These are phyloP conservation scores for Graptemys geographica DNA, from an alignment of 2,797 vertebrate genomes.

Conservation along the genomic window DNA sequence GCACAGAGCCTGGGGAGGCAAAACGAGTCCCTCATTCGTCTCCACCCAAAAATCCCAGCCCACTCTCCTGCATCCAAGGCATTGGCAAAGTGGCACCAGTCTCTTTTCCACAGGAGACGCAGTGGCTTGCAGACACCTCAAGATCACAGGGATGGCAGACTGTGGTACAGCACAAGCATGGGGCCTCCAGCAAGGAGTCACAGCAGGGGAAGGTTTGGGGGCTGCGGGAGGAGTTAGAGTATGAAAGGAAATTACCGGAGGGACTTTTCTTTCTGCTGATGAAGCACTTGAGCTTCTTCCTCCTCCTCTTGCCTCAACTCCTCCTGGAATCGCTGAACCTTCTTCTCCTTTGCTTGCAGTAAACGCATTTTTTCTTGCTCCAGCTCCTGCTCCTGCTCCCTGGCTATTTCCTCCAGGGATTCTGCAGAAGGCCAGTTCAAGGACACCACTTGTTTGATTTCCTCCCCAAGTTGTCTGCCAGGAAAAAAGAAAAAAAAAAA, in stretches of 20 bases:
- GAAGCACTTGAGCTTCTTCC: constrained; percentile 69
- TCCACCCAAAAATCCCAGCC: neutral
- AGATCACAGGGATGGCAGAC: too few species aligned
- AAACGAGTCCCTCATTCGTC: accelerated
- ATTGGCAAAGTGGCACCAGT: neutral
- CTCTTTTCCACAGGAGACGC: neutral
- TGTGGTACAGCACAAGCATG: accelerated
- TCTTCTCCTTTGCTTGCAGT: constrained; percentile 38
- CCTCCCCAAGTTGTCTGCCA: constrained; percentile 57
- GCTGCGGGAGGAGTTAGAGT: neutral
- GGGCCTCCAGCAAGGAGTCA: neutral
- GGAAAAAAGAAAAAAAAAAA: neutral
- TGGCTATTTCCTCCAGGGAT: constrained; percentile 1
- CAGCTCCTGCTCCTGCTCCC: neutral
- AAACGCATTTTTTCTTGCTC: constrained; percentile 40
- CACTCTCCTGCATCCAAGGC: accelerated
- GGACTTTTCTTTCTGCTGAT: constrained; percentile 80
- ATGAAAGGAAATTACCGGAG: constrained; percentile 80
- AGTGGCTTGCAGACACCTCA: neutral
- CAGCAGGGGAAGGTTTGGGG: neutral
- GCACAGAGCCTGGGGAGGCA: accelerated
- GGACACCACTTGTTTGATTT: neutral
- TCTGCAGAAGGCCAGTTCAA: constrained; percentile 4
- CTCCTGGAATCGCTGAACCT: constrained; percentile 70
- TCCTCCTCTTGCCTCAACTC: constrained; percentile 76